A percentile compares a stretch with the other conserved stretches of the same genome.
Evolutionary conservation across 2,888 invertebrate genomes (phyloP).

Genomic region (Vesta saturnalis): DNA sequence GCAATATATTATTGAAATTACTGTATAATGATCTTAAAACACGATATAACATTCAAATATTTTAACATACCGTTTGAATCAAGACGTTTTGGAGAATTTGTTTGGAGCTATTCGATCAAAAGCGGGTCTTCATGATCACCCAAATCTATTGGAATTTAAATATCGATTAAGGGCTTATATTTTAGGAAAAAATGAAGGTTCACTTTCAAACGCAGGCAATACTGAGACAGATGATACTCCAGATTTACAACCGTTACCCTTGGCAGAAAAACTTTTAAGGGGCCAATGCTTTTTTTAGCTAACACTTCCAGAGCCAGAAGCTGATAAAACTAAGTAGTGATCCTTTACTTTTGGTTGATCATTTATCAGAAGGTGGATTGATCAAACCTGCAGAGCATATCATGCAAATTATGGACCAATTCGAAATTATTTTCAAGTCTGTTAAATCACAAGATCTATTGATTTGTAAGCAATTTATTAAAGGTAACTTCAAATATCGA

Average conservation of each 20-base stretch:
- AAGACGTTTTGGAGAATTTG: constrained; percentile 45
- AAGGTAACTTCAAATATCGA: no score
- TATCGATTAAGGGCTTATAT: constrained; percentile 43
- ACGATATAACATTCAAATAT: constrained; percentile 36
- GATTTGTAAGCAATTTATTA: no score
- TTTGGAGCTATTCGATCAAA: constrained; percentile 38
- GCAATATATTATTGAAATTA: constrained; percentile 30
- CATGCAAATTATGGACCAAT: no score
- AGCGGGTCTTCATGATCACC: constrained; percentile 39
- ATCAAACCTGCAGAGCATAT: no score
- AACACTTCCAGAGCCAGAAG: constrained; percentile 3
- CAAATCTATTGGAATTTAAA: constrained; percentile 43
- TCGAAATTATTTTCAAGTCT: no score
- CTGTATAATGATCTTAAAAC: constrained; percentile 34
- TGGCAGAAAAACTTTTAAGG: constrained; percentile 14
- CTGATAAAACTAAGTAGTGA: no score
- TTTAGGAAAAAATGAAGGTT: constrained; percentile 35
- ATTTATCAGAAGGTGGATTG: no score
- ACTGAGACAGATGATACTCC: constrained; percentile 34
- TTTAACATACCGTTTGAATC: constrained; percentile 45
- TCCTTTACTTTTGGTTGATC: no score
- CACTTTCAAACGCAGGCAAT: constrained; percentile 23
- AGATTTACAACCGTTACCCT: constrained; percentile 20
- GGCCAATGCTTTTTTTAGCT: background rate
- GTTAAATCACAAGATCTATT: no score